Evolutionary conservation across 2,888 invertebrate species (phyloP).

Genomic region (Drosophila infuscata): DNA sequence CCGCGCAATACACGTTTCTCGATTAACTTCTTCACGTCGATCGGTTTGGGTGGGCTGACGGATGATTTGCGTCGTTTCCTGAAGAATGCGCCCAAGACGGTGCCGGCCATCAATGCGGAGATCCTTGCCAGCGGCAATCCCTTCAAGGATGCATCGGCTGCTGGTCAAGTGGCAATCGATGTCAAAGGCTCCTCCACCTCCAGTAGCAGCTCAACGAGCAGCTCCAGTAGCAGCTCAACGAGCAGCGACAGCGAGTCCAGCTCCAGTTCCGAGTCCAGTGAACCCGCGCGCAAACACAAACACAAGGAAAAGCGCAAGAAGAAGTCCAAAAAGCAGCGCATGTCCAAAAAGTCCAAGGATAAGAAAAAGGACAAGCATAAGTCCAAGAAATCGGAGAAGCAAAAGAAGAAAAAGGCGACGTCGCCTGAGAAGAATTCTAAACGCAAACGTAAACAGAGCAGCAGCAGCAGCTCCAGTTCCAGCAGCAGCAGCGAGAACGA

Average conservation of each 20-base stretch:
- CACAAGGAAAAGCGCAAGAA: conserved; percentile 58
- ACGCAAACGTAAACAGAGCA: conserved; percentile 53
- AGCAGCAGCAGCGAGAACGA: conserved; percentile 40
- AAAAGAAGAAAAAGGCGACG: conserved; percentile 51
- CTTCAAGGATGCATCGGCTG: conserved; percentile 53
- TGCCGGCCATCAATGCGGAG: conserved; percentile 83
- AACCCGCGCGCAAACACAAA: conserved; percentile 59
- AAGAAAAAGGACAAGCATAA: conserved; percentile 40
- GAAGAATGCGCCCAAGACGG: conserved; percentile 86
- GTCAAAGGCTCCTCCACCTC: conserved; percentile 38
- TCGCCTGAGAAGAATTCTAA: conserved; percentile 56
- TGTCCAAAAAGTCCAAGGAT: conserved; percentile 51
- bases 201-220: conserved; percentile 47
- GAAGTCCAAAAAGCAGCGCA: conserved; percentile 49
- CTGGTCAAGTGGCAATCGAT: conserved; percentile 45
- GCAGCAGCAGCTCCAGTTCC: conserved; percentile 59
- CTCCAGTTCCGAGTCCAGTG: conserved; percentile 51
- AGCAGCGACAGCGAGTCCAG: conserved; percentile 64
- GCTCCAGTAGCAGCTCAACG: conserved; percentile 51
- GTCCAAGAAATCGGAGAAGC: conserved; percentile 27
- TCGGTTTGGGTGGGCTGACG: conserved; percentile 98
- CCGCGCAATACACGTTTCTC: conserved; percentile 98
- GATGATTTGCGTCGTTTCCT: conserved; percentile 96
- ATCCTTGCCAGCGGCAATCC: conserved; percentile 79
- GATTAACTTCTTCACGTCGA: conserved; percentile 98